Evolutionary conservation across 1,140 invertebrate genomes (phyloP), one percentile per base, ranked within the genome.

Genomic region (Pseudomyrmex sp.): DNA sequence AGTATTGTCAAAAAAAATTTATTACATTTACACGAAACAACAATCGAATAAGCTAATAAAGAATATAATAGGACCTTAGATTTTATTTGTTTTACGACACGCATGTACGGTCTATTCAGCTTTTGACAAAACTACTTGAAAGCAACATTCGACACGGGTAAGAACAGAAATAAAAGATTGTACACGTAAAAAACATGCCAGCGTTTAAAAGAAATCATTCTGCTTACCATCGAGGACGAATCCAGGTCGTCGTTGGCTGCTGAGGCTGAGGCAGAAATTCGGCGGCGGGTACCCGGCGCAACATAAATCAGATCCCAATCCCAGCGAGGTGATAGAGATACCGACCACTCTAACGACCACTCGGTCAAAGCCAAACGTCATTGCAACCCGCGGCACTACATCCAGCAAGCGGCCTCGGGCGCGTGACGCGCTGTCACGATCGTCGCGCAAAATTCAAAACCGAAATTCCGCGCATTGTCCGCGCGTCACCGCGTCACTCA

Each of bases 401-500:
- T 92, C 91, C 88, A 85, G 75, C 88, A 82, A 85, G 35, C 88
- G 89, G 74, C 88, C 76, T 58, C 76, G 54, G 68, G 54, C 76
- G 66, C 76, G 76, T 80, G 88, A 91, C 90, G 88, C 85, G 91
- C 74, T 91, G 92, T 93, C 87, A 88, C 83, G 82, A 80, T 80
- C 86, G 89, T 91, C 90, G 91, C 86, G 88, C 87, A 90, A 93
- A 93, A 92, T 93, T 93, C 92, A 93, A 93, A 93, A 93, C 91
- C 93, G 85, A 94, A 94, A 93, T 93, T 93, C 91, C 91, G 84
- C 87, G 88, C 88, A 94, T 94, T 94, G 93, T 94, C 89, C 90
- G 84, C 89, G 91, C 91, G 91, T 93, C 91, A 92, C 77, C 89
- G 88, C 90, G 89, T 93, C 88, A 86, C 62, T 89, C 88, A 87